Evolutionary conservation across 2,888 invertebrate genomes (phyloP), one percentile per base, ranked within the genome.

Genomic region (Ephialtes manifestator): DNA sequence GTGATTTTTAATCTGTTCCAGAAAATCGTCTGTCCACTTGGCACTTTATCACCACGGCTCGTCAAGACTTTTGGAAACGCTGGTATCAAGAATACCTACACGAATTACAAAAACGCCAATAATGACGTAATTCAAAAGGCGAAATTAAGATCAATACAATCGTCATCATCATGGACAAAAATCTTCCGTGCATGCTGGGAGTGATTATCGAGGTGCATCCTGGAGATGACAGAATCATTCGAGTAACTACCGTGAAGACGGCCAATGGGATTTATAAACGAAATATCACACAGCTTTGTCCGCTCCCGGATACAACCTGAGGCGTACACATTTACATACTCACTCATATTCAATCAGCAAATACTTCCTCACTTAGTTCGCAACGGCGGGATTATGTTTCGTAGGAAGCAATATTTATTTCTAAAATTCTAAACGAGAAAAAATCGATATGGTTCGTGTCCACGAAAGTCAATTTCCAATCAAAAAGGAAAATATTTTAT

Each of bases 21-120:
- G 80, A 82, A 8, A 89, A 89, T 80, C 88, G 88, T 7, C 83
- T 90, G 8, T 63, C 84, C 1, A 82, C 85, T 8, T 90, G 88
- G 88, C 86, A 90, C 68, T 65, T 87, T 3, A 79, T 89, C 0
- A 88, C 89, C 53, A 78, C 83, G 20, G 60, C 89, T 39, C 83
- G 87, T 10, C 89, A 90, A 39, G 85, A 88, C 43, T 89, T 86
- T 39, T 91, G 82, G 90, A 87, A 80, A 58, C 78, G 81, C 18
- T 90, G 88, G 87, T 75, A 83, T 31, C 81, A 80, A 83, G 90
- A 89, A 71, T 90, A 90, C 63, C 84, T 90, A 7, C 48, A 48
- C 28, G 84, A 86, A 15, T 86, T 91, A 0, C 90, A 91, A 65
- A 84, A 87, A 48, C 60, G 91, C 15, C 82, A 86, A 7, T 90